These are phyloP conservation scores for Zapornia atra DNA, from an alignment of 2,113 vertebrate species.

Conservation along the genomic window DNA sequence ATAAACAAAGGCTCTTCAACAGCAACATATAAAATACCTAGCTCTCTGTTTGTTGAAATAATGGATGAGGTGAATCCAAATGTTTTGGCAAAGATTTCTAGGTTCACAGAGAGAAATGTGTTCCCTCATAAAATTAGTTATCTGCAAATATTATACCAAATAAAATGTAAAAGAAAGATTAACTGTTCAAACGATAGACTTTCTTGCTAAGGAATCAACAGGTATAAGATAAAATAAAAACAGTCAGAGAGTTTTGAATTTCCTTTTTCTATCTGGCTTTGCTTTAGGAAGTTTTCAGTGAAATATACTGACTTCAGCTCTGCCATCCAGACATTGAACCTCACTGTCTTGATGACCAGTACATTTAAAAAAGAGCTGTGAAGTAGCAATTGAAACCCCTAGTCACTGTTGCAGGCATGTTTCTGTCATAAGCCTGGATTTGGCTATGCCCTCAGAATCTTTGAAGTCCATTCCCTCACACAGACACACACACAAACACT, in stretches of 20 bases:
- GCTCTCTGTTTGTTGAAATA: constrained; percentile 39
- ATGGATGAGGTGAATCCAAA: constrained; percentile 41
- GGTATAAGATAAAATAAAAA: not conserved
- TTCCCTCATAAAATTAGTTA: constrained; percentile 12
- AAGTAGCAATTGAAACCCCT: not conserved
- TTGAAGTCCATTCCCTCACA: not conserved
- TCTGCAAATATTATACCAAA: not conserved
- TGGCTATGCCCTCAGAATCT: not conserved
- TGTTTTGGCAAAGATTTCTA: constrained; percentile 34
- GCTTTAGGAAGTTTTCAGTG: not conserved
- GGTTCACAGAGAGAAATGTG: not conserved
- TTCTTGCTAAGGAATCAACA: not conserved
- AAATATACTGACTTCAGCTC: not conserved
- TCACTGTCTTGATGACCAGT: not conserved
- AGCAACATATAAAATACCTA: constrained; percentile 38
- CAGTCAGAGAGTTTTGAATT: not conserved
- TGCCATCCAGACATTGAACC: not conserved
- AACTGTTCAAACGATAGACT: not conserved
- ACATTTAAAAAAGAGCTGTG: not conserved
- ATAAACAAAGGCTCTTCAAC: constrained; percentile 33
- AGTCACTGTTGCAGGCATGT: not conserved
- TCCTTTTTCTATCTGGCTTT: not conserved
- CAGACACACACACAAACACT: too few species aligned
- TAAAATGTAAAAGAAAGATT: not conserved
- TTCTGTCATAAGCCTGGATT: not conserved